A percentile compares a stretch with the other conserved stretches of the same genome.
Evolutionary conservation across 2,113 vertebrate genomes (phyloP).

Genomic region (Edolisoma coerulescens): DNA sequence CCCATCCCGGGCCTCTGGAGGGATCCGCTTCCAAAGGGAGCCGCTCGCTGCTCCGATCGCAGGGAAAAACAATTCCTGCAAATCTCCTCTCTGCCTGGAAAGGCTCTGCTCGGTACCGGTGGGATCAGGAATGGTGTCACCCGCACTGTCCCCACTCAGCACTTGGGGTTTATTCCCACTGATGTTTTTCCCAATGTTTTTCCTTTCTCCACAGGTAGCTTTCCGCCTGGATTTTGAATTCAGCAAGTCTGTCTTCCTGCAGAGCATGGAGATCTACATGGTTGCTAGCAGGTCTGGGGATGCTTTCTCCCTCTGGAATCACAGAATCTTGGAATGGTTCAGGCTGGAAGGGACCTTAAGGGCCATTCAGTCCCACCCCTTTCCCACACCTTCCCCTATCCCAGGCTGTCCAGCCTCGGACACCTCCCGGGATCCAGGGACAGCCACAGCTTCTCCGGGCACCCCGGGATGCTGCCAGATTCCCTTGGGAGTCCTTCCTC

Average conservation of each 20-base stretch:
- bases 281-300: constrained; percentile 74
- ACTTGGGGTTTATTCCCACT: fast-evolving
- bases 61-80: background rate
- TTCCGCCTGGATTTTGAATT: constrained; percentile 94
- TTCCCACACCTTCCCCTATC: background rate
- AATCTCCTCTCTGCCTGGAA: background rate
- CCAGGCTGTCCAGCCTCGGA: background rate
- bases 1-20: background rate
- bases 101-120: fast-evolving
- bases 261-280: constrained; percentile 77
- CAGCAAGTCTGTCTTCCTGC: constrained; percentile 81
- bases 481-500: background rate
- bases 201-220: constrained; percentile 72
- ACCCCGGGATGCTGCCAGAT: background rate
- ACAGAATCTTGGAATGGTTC: background rate
- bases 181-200: background rate
- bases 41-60: fast-evolving
- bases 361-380: background rate
- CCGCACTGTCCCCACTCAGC: fast-evolving
- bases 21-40: background rate
- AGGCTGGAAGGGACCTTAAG: background rate
- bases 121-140: background rate
- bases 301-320: background rate
- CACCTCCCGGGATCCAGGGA: background rate
- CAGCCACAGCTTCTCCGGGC: background rate